Evolutionary conservation across 2,113 vertebrate genomes (phyloP), one percentile per base, ranked within the genome.

Genomic region (Sorex araneus): DNA sequence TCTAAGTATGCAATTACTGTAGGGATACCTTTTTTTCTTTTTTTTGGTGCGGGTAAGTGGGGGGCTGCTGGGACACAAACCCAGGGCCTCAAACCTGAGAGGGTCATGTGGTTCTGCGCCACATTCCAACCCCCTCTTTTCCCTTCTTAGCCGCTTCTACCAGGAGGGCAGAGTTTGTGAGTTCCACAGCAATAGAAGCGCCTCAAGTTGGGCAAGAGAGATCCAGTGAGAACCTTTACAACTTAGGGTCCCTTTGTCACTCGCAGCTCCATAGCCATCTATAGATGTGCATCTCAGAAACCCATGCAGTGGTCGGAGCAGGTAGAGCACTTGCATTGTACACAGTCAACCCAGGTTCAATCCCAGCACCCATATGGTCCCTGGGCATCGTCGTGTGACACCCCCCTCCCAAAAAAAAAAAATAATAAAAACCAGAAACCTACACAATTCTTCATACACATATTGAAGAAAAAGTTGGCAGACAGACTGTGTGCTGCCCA

Each of bases 111-210:
- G 18, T 54, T 54, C 54, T 54, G 54, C 54, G 12, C 54, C 54
- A 54, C 54, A 54, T 54, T 7, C 40, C 40, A 7, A 40, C 40
- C 50, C 54, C 60, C 64, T 30, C 50, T 36, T 94, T 45, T 28
- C 86, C 8, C 9, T 83, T 63, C 30, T 57, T 88, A 74, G 36
- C 74, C 89, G 64, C 36, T 88, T 83, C 84, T 86, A 3, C 50
- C 10, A 45, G 34, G 40, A 32, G 4, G 54, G 25, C 21, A 73
- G 12, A 80, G 5, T 84, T 0, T 69, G 8, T 45, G 9, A 79
- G 0, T 57, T 93, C n/a, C 10, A 27, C 1, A 83, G 45, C 66
- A 76, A 50, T 71, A 43, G 60, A 75, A 47, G 30, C 76, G 1
- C 23, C 40, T 43, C 83, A 78, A 84, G 9, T 25, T 60, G 60